phyloP scores from a whole-genome alignment of 2,113 vertebrate genomes.

The Pterophyllum scalare region DNA sequence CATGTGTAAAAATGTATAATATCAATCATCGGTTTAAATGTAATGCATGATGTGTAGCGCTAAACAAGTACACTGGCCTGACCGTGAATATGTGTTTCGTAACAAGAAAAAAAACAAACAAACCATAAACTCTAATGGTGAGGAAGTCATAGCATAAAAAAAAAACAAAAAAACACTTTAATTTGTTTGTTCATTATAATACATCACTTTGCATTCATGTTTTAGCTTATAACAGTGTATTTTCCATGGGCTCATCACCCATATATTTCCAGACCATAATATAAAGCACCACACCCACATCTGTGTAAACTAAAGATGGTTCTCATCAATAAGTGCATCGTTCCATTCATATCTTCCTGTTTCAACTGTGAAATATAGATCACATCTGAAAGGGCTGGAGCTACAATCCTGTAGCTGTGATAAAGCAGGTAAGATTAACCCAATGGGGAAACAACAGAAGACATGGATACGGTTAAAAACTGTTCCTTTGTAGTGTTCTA shows the following conservation, averaged over 20 bases:
- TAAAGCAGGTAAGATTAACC: slow-evolving; percentile 17
- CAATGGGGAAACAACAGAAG: not conserved
- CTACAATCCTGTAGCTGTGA: not conserved
- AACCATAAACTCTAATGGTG: slow-evolving; percentile 11
- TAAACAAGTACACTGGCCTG: slow-evolving; percentile 47
- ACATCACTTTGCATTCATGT: slow-evolving; percentile 46
- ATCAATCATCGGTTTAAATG: not conserved
- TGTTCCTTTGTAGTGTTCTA: not conserved
- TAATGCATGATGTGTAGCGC: not conserved
- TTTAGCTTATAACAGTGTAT: slow-evolving; percentile 77
- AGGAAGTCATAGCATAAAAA: slow-evolving; percentile 11
- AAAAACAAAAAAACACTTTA: slow-evolving; percentile 41
- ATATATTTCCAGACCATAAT: slow-evolving; percentile 50
- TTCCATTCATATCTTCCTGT: not conserved
- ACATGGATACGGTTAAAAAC: not conserved
- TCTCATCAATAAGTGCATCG: slow-evolving; percentile 30
- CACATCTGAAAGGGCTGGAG: not conserved
- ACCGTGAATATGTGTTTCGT: not conserved
- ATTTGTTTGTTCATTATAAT: slow-evolving; percentile 44
- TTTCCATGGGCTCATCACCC: slow-evolving; percentile 36
- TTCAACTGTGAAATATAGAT: slow-evolving; percentile 29
- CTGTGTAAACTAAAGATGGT: slow-evolving; percentile 35
- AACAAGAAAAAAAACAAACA: not conserved
- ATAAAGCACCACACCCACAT: slow-evolving; percentile 51
- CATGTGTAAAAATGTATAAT: not conserved